Evolutionary conservation across 2,113 vertebrate species (phyloP).

Genomic region (Taxidea taxus): DNA sequence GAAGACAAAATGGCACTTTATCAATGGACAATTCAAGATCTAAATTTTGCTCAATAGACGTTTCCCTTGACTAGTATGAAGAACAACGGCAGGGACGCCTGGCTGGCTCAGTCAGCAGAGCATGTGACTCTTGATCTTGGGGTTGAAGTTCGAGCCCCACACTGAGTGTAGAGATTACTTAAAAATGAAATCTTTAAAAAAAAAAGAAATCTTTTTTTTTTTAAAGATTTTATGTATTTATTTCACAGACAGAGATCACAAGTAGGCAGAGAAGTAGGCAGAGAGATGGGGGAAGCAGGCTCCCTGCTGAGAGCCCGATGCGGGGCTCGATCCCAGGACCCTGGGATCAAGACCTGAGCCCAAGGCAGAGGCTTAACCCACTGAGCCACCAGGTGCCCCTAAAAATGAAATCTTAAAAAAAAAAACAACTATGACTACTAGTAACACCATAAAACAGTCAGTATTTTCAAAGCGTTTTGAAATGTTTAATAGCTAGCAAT

Average conservation of each 20-base stretch:
- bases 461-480: conserved; percentile 28
- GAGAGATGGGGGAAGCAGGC: too few relatives aligned
- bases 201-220: not conserved
- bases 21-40: conserved; percentile 3
- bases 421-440: not conserved
- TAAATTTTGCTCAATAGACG: conserved; percentile 44
- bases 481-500: conserved; percentile 29
- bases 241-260: too few relatives aligned
- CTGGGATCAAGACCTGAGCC: too few relatives aligned
- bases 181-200: not conserved
- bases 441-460: conserved; percentile 12
- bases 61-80: conserved; percentile 30
- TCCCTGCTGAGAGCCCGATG: too few relatives aligned
- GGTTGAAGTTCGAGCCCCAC: not conserved
- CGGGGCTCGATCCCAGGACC: too few relatives aligned
- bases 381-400: not conserved
- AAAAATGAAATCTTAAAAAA: not conserved
- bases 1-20: conserved; percentile 41
- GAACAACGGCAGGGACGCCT: not conserved
- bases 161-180: not conserved
- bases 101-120: not conserved
- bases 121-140: not conserved
- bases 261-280: too few relatives aligned
- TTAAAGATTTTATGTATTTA: too few relatives aligned
- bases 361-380: too few relatives aligned